Evolutionary conservation across 2,113 vertebrate species (phyloP).

Genomic region (Oostethus manadensis): DNA sequence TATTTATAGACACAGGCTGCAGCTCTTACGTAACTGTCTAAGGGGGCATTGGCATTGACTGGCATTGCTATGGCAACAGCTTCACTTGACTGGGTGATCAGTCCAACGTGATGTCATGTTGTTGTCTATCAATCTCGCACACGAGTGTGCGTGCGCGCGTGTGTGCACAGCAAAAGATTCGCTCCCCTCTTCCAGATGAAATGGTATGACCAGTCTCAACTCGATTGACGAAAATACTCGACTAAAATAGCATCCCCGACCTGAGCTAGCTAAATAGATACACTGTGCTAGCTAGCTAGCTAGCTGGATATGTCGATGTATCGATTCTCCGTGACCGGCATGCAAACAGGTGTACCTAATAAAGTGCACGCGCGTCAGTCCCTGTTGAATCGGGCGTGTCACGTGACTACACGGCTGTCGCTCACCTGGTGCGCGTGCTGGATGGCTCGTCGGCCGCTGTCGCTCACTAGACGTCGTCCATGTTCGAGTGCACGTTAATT

Average conservation of each 20-base stretch:
- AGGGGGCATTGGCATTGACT: not conserved
- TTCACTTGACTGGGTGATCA: not conserved
- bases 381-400: not conserved
- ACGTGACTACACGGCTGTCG: not conserved
- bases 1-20: not conserved
- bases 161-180: too few relatives aligned
- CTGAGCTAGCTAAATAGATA: too few relatives aligned
- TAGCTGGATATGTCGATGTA: too few relatives aligned
- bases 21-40: not conserved
- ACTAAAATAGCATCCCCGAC: too few relatives aligned
- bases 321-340: not conserved
- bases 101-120: not conserved
- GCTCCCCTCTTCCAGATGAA: too few relatives aligned
- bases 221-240: too few relatives aligned
- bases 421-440: constrained; percentile 2
- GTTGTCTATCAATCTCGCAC: not conserved
- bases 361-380: not conserved
- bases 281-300: not conserved
- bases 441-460: not conserved
- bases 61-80: not conserved
- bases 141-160: too few relatives aligned
- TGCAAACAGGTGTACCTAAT: not conserved
- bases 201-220: too few relatives aligned
- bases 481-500: too few relatives aligned
- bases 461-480: not conserved